Evolutionary conservation across 2,888 invertebrate species (phyloP).

Genomic region (Drepana falcataria): DNA sequence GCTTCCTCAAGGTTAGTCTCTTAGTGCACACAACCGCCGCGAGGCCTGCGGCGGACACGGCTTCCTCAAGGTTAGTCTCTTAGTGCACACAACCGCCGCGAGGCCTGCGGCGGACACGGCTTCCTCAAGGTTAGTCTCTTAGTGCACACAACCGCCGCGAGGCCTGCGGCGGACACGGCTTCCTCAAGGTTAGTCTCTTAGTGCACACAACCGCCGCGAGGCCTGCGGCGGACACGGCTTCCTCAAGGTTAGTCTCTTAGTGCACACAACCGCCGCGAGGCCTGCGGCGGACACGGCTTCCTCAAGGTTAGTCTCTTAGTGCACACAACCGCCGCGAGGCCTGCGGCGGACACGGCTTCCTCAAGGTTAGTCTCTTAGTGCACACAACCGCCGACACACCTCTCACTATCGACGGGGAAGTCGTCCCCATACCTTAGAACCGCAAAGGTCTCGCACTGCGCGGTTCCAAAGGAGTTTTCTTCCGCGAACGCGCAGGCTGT

Average conservation of each 20-base stretch:
- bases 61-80: constrained; percentile 28
- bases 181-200: constrained; percentile 25
- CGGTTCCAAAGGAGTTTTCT: too few relatives aligned
- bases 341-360: constrained; percentile 89
- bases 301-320: constrained; percentile 24
- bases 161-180: constrained; percentile 92
- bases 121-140: constrained; percentile 28
- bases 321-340: constrained; percentile 86
- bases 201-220: constrained; percentile 81
- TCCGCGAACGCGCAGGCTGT: too few relatives aligned
- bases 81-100: constrained; percentile 76
- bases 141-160: constrained; percentile 81
- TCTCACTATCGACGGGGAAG: too few relatives aligned
- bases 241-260: constrained; percentile 24
- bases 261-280: constrained; percentile 83
- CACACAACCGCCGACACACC: not conserved
- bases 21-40: constrained; percentile 66
- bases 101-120: constrained; percentile 94
- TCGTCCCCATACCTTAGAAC: too few relatives aligned
- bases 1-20: constrained; percentile 49
- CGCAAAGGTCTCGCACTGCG: too few relatives aligned
- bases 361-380: constrained; percentile 24
- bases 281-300: constrained; percentile 91
- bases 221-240: constrained; percentile 92
- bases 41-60: constrained; percentile 95